Percentiles rank a stretch among this genome's conserved stretches.
phyloP scores from a whole-genome alignment of 92 coral and sea anemone species.

The Epizoanthus stellaris region DNA sequence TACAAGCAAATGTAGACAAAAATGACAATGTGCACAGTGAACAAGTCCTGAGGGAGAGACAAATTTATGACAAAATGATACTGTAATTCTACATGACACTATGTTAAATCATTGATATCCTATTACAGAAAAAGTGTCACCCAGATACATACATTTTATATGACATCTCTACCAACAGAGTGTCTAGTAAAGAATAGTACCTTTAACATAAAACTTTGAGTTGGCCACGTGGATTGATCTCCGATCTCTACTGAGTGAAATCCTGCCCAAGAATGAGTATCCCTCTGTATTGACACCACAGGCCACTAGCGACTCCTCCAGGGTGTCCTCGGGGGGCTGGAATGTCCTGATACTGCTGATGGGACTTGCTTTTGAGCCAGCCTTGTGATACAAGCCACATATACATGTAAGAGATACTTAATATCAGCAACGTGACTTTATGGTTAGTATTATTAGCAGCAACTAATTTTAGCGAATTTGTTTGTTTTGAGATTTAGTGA shows the following conservation, averaged over 20 bases:
- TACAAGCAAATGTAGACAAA: too few relatives aligned
- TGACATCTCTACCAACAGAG: neutral
- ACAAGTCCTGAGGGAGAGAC: too few relatives aligned
- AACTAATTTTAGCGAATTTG: too few relatives aligned
- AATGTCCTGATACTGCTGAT: conserved; percentile 81
- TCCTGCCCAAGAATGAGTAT: conserved; percentile 89
- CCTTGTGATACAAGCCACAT: conserved; percentile 40
- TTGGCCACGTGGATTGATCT: conserved; percentile 93
- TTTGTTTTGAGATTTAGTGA: too few relatives aligned
- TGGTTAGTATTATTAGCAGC: too few relatives aligned
- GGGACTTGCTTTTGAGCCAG: conserved; percentile 66
- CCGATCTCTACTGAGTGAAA: conserved; percentile 77
- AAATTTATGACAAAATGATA: too few relatives aligned
- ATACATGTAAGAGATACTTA: too few relatives aligned
- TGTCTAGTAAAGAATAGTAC: conserved; percentile 22
- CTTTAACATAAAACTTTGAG: conserved; percentile 95
- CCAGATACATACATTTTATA: too few relatives aligned
- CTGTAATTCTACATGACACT: too few relatives aligned
- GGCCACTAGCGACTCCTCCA: conserved; percentile 92
- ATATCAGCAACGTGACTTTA: too few relatives aligned
- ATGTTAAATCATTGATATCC: neutral
- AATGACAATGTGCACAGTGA: too few relatives aligned
- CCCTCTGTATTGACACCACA: conserved; percentile 94
- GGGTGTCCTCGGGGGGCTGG: conserved; percentile 86
- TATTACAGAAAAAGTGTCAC: neutral